Evolutionary conservation across 2,888 invertebrate species (phyloP).

Genomic region (Ochropleura plecta): DNA sequence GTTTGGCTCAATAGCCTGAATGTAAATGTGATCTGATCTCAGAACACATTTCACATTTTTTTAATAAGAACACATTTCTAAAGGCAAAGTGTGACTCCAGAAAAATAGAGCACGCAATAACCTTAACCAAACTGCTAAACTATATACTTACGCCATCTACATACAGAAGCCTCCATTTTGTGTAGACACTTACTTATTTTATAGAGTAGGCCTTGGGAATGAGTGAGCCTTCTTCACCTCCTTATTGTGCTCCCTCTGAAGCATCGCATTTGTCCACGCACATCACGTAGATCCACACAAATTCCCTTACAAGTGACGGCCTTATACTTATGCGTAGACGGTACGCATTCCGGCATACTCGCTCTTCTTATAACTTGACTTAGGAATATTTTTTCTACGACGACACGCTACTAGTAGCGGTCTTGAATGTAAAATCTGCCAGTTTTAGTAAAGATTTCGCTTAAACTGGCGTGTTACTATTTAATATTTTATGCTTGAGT

Average conservation of each 20-base stretch:
- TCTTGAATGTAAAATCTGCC: slow-evolving; percentile 36
- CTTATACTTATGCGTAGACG: slow-evolving; percentile 64
- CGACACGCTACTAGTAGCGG: slow-evolving; percentile 27
- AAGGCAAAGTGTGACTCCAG: not conserved
- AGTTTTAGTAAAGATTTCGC: slow-evolving; percentile 22
- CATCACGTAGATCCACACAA: slow-evolving; percentile 64
- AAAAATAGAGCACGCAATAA: not conserved
- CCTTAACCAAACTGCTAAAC: slow-evolving; percentile 2
- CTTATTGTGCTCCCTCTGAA: slow-evolving; percentile 8
- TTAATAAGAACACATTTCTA: not conserved
- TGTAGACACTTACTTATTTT: not conserved
- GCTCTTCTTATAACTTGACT: slow-evolving; percentile 48
- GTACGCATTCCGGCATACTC: slow-evolving; percentile 64
- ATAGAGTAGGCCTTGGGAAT: not conserved
- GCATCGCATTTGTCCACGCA: slow-evolving; percentile 51
- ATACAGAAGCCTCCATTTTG: slow-evolving; percentile 5
- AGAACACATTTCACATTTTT: no score
- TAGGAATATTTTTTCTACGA: slow-evolving; percentile 40
- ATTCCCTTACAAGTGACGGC: slow-evolving; percentile 64
- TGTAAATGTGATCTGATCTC: no score
- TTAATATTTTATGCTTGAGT: slow-evolving; percentile 25
- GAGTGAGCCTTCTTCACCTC: slow-evolving; percentile 39
- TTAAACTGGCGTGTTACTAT: not conserved
- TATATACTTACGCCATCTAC: not conserved
- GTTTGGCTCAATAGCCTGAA: not conserved